Evolutionary conservation across 2,113 vertebrate species (phyloP).

Genomic region (Salminus brasiliensis): DNA sequence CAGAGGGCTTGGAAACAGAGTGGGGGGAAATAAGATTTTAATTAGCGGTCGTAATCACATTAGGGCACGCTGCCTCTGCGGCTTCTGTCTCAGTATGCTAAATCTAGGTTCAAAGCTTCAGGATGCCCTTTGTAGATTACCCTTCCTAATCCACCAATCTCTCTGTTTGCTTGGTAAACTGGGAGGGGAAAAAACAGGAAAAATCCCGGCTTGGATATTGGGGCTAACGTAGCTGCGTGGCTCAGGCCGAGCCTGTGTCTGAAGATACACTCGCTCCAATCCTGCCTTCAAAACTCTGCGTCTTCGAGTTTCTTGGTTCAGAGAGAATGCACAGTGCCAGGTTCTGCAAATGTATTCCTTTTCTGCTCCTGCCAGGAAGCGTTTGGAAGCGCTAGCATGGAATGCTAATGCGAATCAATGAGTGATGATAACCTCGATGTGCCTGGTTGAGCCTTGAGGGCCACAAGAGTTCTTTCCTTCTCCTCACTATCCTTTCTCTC

Average conservation of each 20-base stretch:
- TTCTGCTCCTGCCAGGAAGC: conserved; percentile 30
- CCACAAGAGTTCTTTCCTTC: conserved; percentile 32
- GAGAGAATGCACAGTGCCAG: conserved; percentile 25
- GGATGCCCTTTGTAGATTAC: conserved; percentile 50
- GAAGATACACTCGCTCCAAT: conserved; percentile 36
- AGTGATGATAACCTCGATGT: conserved; percentile 44
- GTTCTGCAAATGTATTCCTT: conserved; percentile 26
- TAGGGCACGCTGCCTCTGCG: conserved; percentile 32
- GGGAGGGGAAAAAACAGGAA: conserved; percentile 36
- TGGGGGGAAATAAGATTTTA: conserved; percentile 41
- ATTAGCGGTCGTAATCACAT: conserved; percentile 54
- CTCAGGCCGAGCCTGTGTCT: conserved; percentile 14
- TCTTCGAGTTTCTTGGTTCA: background rate
- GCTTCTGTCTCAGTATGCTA: conserved; percentile 46
- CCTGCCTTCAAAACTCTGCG: conserved; percentile 14
- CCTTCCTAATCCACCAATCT: conserved; percentile 45
- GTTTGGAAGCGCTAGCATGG: conserved; percentile 17
- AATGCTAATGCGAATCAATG: conserved; percentile 45
- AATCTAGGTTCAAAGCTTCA: conserved; percentile 51
- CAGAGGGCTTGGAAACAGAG: conserved; percentile 33
- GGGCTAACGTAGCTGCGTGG: background rate
- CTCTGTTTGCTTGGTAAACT: conserved; percentile 25
- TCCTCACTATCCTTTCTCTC: background rate
- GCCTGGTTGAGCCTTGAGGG: conserved; percentile 32
- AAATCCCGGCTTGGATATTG: conserved; percentile 19